Percentiles rank a stretch among this genome's conserved stretches.
Conservation (phyloP, 2,888 invertebrate genomes). For the Parnassius smintheus region DNA sequence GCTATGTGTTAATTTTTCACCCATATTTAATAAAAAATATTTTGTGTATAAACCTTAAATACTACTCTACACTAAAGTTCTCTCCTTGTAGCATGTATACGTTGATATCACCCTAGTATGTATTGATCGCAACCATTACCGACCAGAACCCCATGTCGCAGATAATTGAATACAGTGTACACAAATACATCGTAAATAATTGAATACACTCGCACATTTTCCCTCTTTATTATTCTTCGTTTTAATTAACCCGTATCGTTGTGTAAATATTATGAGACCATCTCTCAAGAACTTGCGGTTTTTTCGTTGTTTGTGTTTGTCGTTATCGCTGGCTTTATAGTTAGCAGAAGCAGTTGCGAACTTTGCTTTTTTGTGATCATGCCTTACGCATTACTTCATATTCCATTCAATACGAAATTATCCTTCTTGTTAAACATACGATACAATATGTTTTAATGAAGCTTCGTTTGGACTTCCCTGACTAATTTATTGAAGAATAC, state of each 20-base stretch:
- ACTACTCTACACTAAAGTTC: conserved; percentile 5
- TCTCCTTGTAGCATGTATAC: conserved; percentile 14
- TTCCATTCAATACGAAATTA: conserved; percentile 16
- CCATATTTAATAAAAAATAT: too few species aligned
- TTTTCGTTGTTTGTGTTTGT: conserved; percentile 19
- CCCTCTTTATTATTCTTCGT: conserved; percentile 15
- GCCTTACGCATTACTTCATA: conserved; percentile 15
- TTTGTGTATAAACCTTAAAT: too few species aligned
- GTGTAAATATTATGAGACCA: conserved; percentile 15
- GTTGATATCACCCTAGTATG: conserved; percentile 43
- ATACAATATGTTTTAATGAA: conserved; percentile 21
- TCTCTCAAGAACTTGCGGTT: conserved; percentile 14
- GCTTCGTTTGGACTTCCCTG: conserved; percentile 7
- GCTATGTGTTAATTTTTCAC: too few species aligned
- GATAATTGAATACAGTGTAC: conserved; percentile 40
- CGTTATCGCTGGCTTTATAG: conserved; percentile 15
- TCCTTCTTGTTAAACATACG: conserved; percentile 11
- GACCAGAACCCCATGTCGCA: conserved; percentile 35
- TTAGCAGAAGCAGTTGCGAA: conserved; percentile 3
- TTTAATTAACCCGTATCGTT: conserved; percentile 19
- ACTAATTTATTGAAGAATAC: conserved; percentile 2
- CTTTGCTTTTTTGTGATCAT: conserved; percentile 10
- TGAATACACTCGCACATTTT: conserved; percentile 14
- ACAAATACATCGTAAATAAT: conserved; percentile 18
- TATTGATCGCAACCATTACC: conserved; percentile 45